Evolutionary conservation across 2,797 vertebrate genomes (phyloP).

Genomic region (Megalops cyprinoides): DNA sequence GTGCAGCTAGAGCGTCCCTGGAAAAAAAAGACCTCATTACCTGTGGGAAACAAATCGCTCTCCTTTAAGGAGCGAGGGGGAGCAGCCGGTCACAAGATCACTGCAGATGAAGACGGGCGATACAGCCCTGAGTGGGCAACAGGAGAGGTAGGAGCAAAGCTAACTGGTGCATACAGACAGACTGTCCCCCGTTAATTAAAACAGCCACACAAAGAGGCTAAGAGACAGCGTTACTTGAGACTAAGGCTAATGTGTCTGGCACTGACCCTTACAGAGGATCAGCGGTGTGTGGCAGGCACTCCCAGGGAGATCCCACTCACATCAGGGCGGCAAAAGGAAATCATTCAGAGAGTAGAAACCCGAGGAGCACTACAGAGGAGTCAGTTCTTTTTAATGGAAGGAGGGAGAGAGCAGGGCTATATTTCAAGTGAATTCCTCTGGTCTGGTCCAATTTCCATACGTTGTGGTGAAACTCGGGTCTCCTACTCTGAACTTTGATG

Average conservation of each 20-base stretch:
- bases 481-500: background rate
- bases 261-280: background rate
- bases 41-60: background rate
- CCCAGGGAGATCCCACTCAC: background rate
- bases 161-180: background rate
- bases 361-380: background rate
- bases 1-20: background rate
- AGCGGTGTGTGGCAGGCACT: background rate
- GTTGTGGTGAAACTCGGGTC: background rate
- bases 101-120: background rate
- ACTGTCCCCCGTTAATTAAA: background rate
- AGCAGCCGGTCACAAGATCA: background rate
- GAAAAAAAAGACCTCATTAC: background rate
- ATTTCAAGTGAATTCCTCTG: background rate
- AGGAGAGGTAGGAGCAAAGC: background rate
- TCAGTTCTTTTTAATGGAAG: background rate
- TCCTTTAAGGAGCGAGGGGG: background rate
- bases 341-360: too few relatives aligned
- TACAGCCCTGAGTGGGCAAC: background rate
- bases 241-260: background rate
- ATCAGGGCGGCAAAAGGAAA: too few relatives aligned
- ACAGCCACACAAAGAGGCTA: background rate
- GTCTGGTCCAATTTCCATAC: background rate
- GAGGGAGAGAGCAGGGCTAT: background rate
- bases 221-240: background rate